Evolutionary conservation across 2,113 vertebrate species (phyloP).

Genomic region (Myrmecophaga tridactyla): DNA sequence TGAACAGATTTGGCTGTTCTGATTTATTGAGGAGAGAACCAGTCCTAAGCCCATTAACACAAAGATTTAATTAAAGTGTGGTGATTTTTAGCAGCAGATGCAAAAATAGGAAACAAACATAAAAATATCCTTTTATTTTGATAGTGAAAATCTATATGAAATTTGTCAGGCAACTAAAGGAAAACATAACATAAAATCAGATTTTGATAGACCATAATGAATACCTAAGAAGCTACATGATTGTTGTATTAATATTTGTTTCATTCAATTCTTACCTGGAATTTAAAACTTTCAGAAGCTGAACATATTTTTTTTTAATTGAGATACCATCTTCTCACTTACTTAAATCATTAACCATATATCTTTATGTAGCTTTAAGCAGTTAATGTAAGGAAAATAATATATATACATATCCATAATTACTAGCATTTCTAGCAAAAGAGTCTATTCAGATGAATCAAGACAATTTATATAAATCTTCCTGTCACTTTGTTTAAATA

Average conservation of each 20-base stretch:
- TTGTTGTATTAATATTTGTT: neutral
- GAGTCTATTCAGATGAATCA: neutral
- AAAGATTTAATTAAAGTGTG: constrained; percentile 79
- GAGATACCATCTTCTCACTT: neutral
- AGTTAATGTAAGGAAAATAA: neutral
- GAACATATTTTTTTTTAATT: neutral
- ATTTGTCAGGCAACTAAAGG: constrained; percentile 37
- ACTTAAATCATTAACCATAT: neutral
- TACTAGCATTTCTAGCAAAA: neutral
- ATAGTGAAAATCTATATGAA: constrained; percentile 71
- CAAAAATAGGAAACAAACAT: constrained; percentile 63
- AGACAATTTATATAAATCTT: neutral
- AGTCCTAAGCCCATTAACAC: constrained; percentile 73
- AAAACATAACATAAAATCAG: constrained; percentile 1
- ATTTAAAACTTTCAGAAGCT: neutral
- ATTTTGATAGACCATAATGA: neutral
- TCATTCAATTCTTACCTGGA: neutral
- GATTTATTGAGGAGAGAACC: constrained; percentile 78
- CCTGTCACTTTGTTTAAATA: neutral
- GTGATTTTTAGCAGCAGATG: constrained; percentile 66
- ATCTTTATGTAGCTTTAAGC: neutral
- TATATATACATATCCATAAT: neutral
- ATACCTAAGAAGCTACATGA: neutral
- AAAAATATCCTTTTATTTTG: constrained; percentile 65
- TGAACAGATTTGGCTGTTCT: constrained; percentile 70